Conservation (phyloP, 2,888 invertebrate species). For the Dryobotodes eremita region DNA sequence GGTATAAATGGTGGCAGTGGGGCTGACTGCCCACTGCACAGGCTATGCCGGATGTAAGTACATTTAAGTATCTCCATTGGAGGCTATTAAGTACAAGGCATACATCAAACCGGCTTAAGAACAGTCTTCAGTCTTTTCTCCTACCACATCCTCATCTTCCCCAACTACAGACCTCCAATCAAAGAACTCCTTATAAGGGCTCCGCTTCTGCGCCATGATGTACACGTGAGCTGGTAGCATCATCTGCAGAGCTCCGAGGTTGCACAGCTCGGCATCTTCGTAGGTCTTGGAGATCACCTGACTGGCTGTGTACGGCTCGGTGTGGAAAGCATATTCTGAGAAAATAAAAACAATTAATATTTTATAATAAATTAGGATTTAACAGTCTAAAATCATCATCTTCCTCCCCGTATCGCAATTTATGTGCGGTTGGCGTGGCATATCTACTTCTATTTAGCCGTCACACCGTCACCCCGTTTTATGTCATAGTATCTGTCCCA, state of each 20-base stretch:
- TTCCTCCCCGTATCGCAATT: background rate
- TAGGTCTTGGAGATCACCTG: conserved; percentile 84
- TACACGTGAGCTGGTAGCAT: conserved; percentile 82
- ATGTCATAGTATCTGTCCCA: no score
- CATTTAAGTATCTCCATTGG: background rate
- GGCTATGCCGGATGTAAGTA: background rate
- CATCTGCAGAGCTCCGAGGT: conserved; percentile 84
- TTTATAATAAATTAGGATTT: no score
- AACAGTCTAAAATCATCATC: background rate
- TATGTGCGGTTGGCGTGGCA: background rate
- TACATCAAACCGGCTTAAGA: background rate
- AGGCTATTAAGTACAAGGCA: background rate
- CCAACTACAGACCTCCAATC: conserved; percentile 80
- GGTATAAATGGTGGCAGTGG: no score
- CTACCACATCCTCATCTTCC: background rate
- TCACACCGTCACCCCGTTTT: background rate
- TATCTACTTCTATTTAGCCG: background rate
- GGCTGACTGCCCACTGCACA: no score
- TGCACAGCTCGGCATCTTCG: conserved; percentile 86
- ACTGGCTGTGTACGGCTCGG: conserved; percentile 88
- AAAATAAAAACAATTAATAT: background rate
- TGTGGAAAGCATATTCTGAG: conserved; percentile 88
- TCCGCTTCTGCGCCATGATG: conserved; percentile 82
- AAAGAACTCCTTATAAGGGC: conserved; percentile 85
- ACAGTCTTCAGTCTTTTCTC: background rate